Evolutionary conservation across 2,113 vertebrate genomes (phyloP).

Genomic region (Romanogobio albipinnatus): DNA sequence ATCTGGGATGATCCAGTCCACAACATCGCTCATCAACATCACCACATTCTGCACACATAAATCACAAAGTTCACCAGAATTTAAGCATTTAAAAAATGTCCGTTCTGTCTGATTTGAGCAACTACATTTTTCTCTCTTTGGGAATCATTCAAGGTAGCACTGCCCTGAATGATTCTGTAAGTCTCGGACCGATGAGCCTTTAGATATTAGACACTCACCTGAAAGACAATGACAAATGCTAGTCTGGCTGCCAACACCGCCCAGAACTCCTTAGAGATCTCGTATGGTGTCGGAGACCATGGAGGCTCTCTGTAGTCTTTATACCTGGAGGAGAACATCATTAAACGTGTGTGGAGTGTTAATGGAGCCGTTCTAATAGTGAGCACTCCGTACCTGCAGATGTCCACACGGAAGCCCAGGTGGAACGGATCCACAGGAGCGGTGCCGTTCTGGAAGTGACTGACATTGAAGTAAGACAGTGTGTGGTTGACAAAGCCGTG

Average conservation of each 20-base stretch:
- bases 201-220: constrained; percentile 75
- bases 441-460: constrained; percentile 91
- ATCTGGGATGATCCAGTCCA: constrained; percentile 99
- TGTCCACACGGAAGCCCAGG: constrained; percentile 84
- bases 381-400: constrained; percentile 85
- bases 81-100: too few species aligned
- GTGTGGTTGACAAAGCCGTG: constrained; percentile 98
- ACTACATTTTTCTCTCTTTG: neutral
- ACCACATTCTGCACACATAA: constrained; percentile 86
- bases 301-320: constrained; percentile 97
- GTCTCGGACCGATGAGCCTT: neutral
- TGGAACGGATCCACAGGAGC: constrained; percentile 82
- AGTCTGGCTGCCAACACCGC: constrained; percentile 91
- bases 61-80: neutral
- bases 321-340: constrained; percentile 77
- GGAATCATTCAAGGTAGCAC: neutral
- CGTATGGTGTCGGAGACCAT: constrained; percentile 89
- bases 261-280: constrained; percentile 97
- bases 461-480: constrained; percentile 96
- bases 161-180: neutral
- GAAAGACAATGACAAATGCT: constrained; percentile 96
- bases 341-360: neutral
- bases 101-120: too few species aligned
- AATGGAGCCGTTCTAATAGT: neutral
- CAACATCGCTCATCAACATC: constrained; percentile 98